Base-by-base conservation (phyloP, 2,113 vertebrate genomes). In the Tragelaphus imberbis region DNA sequence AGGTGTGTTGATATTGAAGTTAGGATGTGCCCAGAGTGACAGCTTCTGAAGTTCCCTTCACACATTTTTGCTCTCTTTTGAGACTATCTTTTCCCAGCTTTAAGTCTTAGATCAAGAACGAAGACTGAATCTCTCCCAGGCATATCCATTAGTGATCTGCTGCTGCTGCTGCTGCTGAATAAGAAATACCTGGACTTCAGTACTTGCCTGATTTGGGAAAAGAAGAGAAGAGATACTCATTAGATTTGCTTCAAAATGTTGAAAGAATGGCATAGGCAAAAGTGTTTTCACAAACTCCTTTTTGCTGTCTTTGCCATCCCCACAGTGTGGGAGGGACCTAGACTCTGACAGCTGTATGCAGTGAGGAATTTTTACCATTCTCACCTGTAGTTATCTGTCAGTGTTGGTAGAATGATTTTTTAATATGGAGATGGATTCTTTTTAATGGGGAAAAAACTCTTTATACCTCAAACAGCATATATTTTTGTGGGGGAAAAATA, bases 261-360 rank as follows among this genome's bases (percentile, higher is more conserved):
- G 36, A 75, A 84, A 86, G 36, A 12, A 58, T 53, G 51, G 47
- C 25, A 33, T 11, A 79, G 71, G 49, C 28, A 49, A 25, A 27
- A 90, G 40, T 40, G n/a, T 63, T 84, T 51, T 27, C 80, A 11
- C n/a, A 23, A 84, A 91, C 13, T 80, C 28, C 28, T 59, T 88
- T 80, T 47, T 93, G 36, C 49, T 79, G 15, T 79, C 27, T 93
- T 87, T 19, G 14, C 71, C 36, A n/a, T 47, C 68, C 80, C 28
- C 44, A 13, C 47, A 53, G 19, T 55, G 84, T 90, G 56, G 84
- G 88, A 92, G 89, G 23, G 77, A 93, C 33, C 77, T 93, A 53
- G 61, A 51, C 81, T 90, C 88, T 97, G 85, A 95, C 95, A 96
- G 89, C 71, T 91, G 59, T 96, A 82, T 95, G 53, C 63, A 95